A percentile compares a stretch with the other conserved stretches of the same genome.
Evolutionary conservation across 2,888 invertebrate genomes (phyloP).

Genomic region (Podotricha telesiphe): DNA sequence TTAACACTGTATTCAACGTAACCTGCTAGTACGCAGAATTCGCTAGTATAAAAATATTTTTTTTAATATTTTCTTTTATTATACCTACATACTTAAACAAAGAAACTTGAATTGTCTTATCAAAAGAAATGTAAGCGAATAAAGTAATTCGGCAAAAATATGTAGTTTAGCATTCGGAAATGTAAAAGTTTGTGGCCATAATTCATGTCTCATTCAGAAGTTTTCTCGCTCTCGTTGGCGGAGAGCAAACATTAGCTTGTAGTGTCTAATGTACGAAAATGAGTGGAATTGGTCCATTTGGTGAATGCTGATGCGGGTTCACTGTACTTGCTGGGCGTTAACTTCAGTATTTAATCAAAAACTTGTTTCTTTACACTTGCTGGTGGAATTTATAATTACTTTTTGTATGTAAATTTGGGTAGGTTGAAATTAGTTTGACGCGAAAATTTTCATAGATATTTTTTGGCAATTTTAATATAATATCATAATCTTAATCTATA

Average conservation of each 20-base stretch:
- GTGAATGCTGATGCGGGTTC: constrained; percentile 32
- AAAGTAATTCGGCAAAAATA: constrained; percentile 25
- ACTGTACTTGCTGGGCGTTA: not conserved
- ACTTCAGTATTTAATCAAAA: not conserved
- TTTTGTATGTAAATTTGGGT: too few relatives aligned
- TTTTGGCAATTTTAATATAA: too few relatives aligned
- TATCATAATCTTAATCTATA: too few relatives aligned
- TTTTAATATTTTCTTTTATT: too few relatives aligned
- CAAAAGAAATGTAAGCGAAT: not conserved
- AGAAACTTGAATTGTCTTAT: not conserved
- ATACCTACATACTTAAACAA: not conserved
- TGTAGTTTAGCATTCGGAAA: constrained; percentile 34
- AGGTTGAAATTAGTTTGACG: too few relatives aligned
- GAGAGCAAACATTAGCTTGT: constrained; percentile 43
- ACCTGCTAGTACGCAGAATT: too few relatives aligned
- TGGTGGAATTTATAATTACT: not conserved
- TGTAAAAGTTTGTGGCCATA: constrained; percentile 38
- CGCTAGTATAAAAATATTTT: too few relatives aligned
- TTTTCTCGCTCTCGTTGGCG: constrained; percentile 25
- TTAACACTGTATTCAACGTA: too few relatives aligned
- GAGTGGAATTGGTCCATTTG: constrained; percentile 20
- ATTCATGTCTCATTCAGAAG: constrained; percentile 38
- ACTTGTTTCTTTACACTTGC: not conserved
- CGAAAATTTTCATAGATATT: too few relatives aligned
- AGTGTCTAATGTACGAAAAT: constrained; percentile 43